Conservation (phyloP, 2,113 vertebrate genomes). For the Saguinus imperator region DNA sequence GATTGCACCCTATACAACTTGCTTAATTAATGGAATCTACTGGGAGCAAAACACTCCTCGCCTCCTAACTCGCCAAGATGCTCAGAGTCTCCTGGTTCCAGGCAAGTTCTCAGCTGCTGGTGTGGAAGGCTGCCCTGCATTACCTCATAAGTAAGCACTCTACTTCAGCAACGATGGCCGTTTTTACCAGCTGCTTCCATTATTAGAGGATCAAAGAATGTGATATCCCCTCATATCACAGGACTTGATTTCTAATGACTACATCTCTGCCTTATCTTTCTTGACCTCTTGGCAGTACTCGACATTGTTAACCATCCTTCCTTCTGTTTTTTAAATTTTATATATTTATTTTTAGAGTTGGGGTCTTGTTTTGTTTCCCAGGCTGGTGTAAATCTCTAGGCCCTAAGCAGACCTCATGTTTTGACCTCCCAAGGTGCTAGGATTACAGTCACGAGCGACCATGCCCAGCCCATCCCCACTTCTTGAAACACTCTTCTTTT, state of each 20-base stretch:
- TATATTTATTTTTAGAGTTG: no score
- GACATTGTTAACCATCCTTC: background rate
- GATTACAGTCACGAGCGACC: no score
- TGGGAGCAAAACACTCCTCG: slow-evolving; percentile 96
- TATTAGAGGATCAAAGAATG: background rate
- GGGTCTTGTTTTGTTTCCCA: no score
- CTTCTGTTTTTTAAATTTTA: no score
- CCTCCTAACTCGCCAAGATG: slow-evolving; percentile 90
- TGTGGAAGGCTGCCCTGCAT: slow-evolving; percentile 87
- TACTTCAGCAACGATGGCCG: background rate
- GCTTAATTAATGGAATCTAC: slow-evolving; percentile 98
- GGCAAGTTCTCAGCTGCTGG: slow-evolving; percentile 70
- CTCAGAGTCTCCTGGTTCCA: slow-evolving; percentile 89
- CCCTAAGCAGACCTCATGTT: no score
- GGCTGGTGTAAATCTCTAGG: no score
- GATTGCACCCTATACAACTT: slow-evolving; percentile 97
- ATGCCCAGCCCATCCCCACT: no score
- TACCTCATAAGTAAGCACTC: slow-evolving; percentile 93
- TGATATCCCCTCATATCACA: background rate
- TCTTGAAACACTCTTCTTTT: background rate
- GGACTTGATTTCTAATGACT: background rate
- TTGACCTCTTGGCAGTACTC: background rate
- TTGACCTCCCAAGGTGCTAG: no score
- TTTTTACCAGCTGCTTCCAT: background rate
- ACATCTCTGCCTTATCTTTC: background rate